phyloP scores from a whole-genome alignment of 2,113 vertebrate genomes.

The Hiodon tergisus region DNA sequence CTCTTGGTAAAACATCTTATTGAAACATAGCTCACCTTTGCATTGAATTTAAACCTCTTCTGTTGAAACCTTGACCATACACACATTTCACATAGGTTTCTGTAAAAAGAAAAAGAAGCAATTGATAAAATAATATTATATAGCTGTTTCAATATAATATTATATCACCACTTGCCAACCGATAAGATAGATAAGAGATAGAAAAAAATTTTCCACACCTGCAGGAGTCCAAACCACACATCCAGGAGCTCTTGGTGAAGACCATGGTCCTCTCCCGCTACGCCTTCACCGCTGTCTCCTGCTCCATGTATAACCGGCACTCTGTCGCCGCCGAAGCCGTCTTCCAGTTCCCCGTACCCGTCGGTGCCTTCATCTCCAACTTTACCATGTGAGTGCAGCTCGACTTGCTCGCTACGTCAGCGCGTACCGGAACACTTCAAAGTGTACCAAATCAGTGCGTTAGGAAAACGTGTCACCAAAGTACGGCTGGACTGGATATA shows the following conservation, averaged over 20 bases:
- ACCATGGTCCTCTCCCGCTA: slow-evolving; percentile 91
- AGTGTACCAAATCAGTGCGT: too few relatives aligned
- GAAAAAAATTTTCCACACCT: slow-evolving; percentile 8
- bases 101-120: too few relatives aligned
- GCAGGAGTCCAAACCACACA: slow-evolving; percentile 83
- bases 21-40: too few relatives aligned
- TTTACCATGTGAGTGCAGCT: slow-evolving; percentile 66
- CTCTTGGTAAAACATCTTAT: too few relatives aligned
- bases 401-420: too few relatives aligned
- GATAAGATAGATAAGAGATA: neutral
- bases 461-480: too few relatives aligned
- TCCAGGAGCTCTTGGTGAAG: slow-evolving; percentile 81
- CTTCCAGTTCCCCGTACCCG: slow-evolving; percentile 84
- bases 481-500: too few relatives aligned
- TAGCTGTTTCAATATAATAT: neutral
- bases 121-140: neutral
- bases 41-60: too few relatives aligned
- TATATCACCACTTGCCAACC: neutral
- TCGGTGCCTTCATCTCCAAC: slow-evolving; percentile 71
- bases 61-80: too few relatives aligned
- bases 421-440: too few relatives aligned
- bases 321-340: slow-evolving; percentile 67
- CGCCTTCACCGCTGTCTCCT: slow-evolving; percentile 84
- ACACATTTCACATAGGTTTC: too few relatives aligned
- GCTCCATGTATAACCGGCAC: slow-evolving; percentile 82